A percentile compares a stretch with the other conserved stretches of the same genome.
These are phyloP conservation scores for Tupiocoris notatus DNA, from an alignment of 2,888 invertebrate genomes.

Conservation along the genomic window DNA sequence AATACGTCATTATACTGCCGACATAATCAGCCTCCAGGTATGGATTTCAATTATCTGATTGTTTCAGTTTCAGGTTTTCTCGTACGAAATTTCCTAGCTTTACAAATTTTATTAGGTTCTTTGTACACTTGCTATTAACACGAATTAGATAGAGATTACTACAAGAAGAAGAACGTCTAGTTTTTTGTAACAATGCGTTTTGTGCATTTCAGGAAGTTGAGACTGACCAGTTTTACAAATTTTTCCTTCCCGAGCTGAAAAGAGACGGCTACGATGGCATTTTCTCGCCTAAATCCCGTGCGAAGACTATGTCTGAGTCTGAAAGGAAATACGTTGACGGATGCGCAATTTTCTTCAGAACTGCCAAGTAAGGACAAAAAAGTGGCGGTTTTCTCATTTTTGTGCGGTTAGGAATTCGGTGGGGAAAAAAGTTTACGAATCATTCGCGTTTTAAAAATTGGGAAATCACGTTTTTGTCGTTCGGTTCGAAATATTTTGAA, in stretches of 20 bases:
- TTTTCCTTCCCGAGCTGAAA: slow-evolving; percentile 92
- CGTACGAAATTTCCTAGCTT: too few species aligned
- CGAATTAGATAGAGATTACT: too few species aligned
- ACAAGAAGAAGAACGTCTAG: too few species aligned
- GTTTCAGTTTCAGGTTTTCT: too few species aligned
- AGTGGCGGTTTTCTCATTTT: too few species aligned
- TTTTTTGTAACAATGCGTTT: too few species aligned
- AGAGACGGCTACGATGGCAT: slow-evolving; percentile 91
- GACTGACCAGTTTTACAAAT: slow-evolving; percentile 97
- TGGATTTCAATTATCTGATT: too few species aligned
- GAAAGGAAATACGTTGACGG: slow-evolving; percentile 98
- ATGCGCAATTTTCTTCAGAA: slow-evolving; percentile 96
- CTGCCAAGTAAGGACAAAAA: slow-evolving; percentile 88
- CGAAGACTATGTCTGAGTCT: slow-evolving; percentile 95
- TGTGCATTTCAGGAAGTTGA: slow-evolving; percentile 89
- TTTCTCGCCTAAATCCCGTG: slow-evolving; percentile 96
- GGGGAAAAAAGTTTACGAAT: neutral
- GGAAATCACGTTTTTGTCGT: neutral
- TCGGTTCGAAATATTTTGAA: too few species aligned
- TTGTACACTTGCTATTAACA: too few species aligned
- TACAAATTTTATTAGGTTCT: too few species aligned
- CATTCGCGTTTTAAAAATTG: neutral
- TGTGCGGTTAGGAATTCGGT: too few species aligned
- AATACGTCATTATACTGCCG: slow-evolving; percentile 92
- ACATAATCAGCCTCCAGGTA: slow-evolving; percentile 86